Evolutionary conservation across 2,888 invertebrate genomes (phyloP).

Genomic region (Cryptocheilus praepositus): DNA sequence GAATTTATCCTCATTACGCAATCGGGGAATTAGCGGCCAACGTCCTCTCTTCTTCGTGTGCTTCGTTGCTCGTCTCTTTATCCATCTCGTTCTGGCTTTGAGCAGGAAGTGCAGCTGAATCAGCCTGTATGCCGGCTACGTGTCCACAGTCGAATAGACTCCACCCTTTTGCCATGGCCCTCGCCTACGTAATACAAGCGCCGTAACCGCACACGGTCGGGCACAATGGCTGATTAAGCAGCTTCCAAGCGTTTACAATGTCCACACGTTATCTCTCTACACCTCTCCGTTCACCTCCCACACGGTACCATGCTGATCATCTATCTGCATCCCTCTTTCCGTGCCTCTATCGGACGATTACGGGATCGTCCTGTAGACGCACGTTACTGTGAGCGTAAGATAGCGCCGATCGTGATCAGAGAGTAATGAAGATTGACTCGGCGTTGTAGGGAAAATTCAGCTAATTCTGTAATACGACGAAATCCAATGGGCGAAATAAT

Average conservation of each 20-base stretch:
- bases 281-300: not conserved
- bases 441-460: no score
- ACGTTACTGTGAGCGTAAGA: no score
- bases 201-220: constrained; percentile 38
- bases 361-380: no score
- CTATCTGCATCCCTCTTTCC: not conserved
- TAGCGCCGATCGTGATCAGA: no score
- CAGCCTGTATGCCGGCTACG: constrained; percentile 30
- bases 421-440: no score
- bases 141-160: constrained; percentile 36
- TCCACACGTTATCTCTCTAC: constrained; percentile 36
- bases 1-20: constrained; percentile 35
- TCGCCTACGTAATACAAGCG: constrained; percentile 39
- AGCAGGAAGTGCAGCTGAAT: constrained; percentile 37
- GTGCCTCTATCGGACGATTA: not conserved
- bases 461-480: no score
- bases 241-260: constrained; percentile 66
- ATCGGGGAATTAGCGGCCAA: constrained; percentile 33
- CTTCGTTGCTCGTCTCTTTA: no score
- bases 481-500: no score
- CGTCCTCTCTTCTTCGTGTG: constrained; percentile 5
- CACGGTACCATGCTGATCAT: not conserved
- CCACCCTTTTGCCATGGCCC: constrained; percentile 42
- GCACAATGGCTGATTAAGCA: constrained; percentile 70
- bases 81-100: not conserved